phyloP scores from a whole-genome alignment of 2,888 invertebrate genomes.

The Cacoxenus indagator region DNA sequence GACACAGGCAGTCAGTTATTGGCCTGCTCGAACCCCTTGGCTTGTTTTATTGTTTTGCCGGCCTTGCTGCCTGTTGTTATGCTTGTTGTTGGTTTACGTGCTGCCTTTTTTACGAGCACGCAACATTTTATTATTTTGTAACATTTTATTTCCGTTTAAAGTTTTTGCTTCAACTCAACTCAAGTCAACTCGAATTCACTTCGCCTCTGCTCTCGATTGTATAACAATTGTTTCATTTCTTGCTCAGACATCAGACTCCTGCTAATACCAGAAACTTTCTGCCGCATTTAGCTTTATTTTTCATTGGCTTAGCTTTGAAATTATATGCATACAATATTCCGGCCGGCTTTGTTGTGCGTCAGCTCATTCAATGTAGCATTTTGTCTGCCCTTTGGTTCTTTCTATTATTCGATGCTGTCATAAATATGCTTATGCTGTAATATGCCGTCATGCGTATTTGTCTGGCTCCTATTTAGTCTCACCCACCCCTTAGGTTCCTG shows the following conservation, averaged over 20 bases:
- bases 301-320: conserved; percentile 23
- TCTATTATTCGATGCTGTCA: background rate
- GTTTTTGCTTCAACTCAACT: conserved; percentile 27
- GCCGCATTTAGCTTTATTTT: conserved; percentile 20
- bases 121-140: conserved; percentile 57
- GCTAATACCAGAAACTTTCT: conserved; percentile 27
- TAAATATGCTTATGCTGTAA: conserved; percentile 8
- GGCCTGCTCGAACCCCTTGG: background rate
- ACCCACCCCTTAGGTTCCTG: background rate
- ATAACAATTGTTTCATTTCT: conserved; percentile 16
- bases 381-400: background rate
- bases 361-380: background rate
- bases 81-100: conserved; percentile 31
- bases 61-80: conserved; percentile 25
- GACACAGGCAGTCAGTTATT: background rate
- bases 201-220: conserved; percentile 12
- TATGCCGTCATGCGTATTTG: background rate
- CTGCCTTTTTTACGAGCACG: conserved; percentile 42
- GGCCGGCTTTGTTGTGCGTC: background rate
- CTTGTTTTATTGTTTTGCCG: conserved; percentile 17
- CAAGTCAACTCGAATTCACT: background rate
- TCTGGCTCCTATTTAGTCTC: background rate
- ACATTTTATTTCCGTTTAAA: conserved; percentile 58
- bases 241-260: background rate
- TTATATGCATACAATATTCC: conserved; percentile 15